Conservation (phyloP, 2,797 vertebrate species). For the Adrianichthys oophorus region DNA sequence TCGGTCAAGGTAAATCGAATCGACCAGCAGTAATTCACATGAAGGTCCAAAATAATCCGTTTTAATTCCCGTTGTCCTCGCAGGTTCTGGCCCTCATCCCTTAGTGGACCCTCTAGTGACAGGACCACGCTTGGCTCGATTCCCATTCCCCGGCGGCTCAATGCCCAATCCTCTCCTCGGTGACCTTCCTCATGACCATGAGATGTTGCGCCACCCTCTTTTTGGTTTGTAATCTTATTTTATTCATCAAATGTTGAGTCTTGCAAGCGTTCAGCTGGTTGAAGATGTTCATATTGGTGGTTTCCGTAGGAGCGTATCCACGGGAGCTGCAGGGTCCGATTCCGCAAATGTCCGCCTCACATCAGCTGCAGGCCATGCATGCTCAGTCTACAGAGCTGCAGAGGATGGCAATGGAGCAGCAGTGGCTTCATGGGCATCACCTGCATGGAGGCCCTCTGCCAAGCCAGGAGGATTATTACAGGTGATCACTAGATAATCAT, state of each 20-base stretch:
- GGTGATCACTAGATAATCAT: constrained; percentile 65
- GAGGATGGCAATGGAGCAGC: constrained; percentile 98
- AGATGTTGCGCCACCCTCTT: constrained; percentile 96
- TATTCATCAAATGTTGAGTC: not conserved
- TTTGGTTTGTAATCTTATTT: constrained; percentile 84
- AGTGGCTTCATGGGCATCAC: constrained; percentile 97
- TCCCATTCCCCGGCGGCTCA: constrained; percentile 91
- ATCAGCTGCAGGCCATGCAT: constrained; percentile 99
- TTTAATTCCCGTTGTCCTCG: constrained; percentile 1
- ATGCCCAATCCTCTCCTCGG: constrained; percentile 91
- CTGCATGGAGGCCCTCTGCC: constrained; percentile 93
- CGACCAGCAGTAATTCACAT: not conserved
- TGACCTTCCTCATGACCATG: constrained; percentile 95
- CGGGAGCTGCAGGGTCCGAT: constrained; percentile 92
- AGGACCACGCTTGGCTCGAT: constrained; percentile 93
- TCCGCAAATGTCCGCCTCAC: constrained; percentile 96
- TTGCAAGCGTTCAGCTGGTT: not conserved
- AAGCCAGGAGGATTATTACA: constrained; percentile 99
- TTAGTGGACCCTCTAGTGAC: constrained; percentile 89
- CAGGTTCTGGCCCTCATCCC: constrained; percentile 87
- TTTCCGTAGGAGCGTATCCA: constrained; percentile 83
- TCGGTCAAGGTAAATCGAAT: constrained; percentile 88
- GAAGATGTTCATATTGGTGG: not conserved
- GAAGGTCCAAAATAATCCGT: not conserved
- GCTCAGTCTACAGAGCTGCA: constrained; percentile 98